Evolutionary conservation across 2,113 vertebrate species (phyloP).

Genomic region (Microcebus lehilahytsara): DNA sequence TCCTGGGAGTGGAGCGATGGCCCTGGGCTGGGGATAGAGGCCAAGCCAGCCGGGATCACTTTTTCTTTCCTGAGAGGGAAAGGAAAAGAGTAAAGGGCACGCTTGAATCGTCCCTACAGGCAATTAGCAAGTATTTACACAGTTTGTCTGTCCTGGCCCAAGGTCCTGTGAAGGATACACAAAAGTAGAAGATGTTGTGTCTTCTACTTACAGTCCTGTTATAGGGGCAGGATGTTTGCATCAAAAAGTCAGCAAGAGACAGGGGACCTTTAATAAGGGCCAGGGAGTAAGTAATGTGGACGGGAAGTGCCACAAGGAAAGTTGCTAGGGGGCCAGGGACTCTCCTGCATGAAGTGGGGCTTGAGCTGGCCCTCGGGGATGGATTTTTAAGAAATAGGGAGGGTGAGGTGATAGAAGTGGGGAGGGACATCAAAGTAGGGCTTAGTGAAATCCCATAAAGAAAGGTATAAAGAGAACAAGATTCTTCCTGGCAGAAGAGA

Average conservation of each 20-base stretch:
- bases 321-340: not conserved
- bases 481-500: not conserved
- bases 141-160: not conserved
- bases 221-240: not conserved
- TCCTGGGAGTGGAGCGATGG: not conserved
- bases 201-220: not conserved
- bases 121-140: constrained; percentile 22
- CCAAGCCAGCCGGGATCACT: constrained; percentile 45
- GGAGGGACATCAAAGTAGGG: no score
- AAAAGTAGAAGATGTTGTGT: not conserved
- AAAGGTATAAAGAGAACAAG: not conserved
- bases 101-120: not conserved
- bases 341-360: not conserved
- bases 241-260: not conserved
- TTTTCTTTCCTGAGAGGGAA: not conserved
- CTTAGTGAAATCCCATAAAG: not conserved
- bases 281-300: not conserved
- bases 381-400: not conserved
- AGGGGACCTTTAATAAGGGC: not conserved
- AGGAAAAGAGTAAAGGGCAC: not conserved
- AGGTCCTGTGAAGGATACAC: not conserved
- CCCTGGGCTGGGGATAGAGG: not conserved
- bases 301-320: not conserved
- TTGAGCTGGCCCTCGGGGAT: not conserved
- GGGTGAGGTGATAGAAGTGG: not conserved